A percentile compares a stretch with the other conserved stretches of the same genome.
phyloP scores from a whole-genome alignment of 2,888 invertebrate species.

The Hypercompe scribonia region DNA sequence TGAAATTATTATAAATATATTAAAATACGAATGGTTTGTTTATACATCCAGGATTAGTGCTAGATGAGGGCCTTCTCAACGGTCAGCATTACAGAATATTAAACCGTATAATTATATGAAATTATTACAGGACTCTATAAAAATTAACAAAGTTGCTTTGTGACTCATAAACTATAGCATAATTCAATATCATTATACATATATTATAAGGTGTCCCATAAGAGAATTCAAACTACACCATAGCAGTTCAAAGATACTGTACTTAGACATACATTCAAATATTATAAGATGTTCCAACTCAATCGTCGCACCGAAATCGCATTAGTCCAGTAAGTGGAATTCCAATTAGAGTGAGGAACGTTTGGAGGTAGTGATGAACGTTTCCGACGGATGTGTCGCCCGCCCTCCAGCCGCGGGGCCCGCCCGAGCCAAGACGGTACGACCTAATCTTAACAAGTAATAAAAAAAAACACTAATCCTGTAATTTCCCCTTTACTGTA shows the following conservation, averaged over 20 bases:
- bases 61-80: no score
- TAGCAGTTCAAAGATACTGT: neutral
- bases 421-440: slow-evolving; percentile 56
- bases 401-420: slow-evolving; percentile 68
- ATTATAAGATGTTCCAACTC: slow-evolving; percentile 17
- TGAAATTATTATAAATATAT: no score
- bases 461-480: neutral
- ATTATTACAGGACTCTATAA: no score
- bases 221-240: neutral
- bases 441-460: slow-evolving; percentile 19
- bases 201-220: neutral
- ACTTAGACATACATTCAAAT: neutral
- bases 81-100: no score
- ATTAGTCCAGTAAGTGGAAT: slow-evolving; percentile 60
- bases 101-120: no score
- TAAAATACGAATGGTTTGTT: no score
- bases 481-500: no score
- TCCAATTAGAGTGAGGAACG: slow-evolving; percentile 60
- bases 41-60: no score
- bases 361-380: slow-evolving; percentile 57
- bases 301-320: slow-evolving; percentile 55
- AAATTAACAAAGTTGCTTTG: no score
- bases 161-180: neutral
- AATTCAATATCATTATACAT: neutral
- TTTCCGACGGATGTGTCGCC: slow-evolving; percentile 72